Evolutionary conservation across 1,140 invertebrate genomes (phyloP).

Genomic region (Eupristina koningsbergeri): DNA sequence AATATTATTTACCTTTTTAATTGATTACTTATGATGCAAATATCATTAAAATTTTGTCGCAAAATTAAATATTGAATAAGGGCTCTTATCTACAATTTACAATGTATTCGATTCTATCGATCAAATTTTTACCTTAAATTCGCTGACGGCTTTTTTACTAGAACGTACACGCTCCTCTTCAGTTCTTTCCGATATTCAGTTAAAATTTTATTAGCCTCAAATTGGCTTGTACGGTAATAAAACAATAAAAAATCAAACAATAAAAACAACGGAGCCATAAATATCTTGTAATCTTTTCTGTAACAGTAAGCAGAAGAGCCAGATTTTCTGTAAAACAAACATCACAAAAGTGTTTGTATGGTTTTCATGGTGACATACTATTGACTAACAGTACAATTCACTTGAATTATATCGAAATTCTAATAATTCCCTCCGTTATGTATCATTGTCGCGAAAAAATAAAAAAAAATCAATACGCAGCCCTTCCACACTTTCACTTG

Average conservation of each 20-base stretch:
- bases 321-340: not conserved
- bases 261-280: not conserved
- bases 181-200: no score
- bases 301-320: not conserved
- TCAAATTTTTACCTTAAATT: no score
- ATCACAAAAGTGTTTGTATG: not conserved
- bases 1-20: no score
- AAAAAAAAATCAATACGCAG: no score
- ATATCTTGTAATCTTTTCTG: not conserved
- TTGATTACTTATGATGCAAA: no score
- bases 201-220: not conserved
- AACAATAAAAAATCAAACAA: not conserved
- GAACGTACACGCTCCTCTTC: no score
- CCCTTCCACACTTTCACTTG: no score
- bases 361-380: not conserved
- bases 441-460: not conserved
- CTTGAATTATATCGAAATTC: not conserved
- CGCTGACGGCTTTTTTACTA: no score
- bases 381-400: not conserved
- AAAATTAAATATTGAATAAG: no score
- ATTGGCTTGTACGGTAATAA: not conserved
- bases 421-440: not conserved
- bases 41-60: no score
- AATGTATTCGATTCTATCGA: no score
- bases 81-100: no score